phyloP scores from a whole-genome alignment of 2,797 vertebrate genomes.

The Xiphophorus birchmanni region DNA sequence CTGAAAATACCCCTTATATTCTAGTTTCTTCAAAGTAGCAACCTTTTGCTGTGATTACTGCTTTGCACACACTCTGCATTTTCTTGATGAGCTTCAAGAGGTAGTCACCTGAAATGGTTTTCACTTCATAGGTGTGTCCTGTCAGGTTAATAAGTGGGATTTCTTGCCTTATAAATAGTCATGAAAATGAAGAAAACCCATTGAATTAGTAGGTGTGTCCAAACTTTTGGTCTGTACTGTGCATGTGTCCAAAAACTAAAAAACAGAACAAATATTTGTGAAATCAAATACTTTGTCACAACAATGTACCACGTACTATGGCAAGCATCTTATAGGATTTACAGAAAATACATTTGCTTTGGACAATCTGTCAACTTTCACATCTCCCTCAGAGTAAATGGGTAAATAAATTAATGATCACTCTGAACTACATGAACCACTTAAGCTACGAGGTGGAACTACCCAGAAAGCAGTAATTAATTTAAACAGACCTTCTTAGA shows the following conservation, averaged over 20 bases:
- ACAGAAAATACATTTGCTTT: neutral
- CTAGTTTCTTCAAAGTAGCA: no score
- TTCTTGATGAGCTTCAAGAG: no score
- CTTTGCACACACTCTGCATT: no score
- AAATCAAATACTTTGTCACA: neutral
- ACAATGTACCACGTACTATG: neutral
- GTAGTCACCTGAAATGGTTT: no score
- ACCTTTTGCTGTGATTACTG: no score
- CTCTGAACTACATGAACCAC: slow-evolving; percentile 9
- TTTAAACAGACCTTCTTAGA: slow-evolving; percentile 44
- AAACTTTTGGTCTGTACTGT: no score
- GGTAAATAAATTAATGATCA: slow-evolving; percentile 15
- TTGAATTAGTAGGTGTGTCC: no score
- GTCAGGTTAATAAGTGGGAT: no score
- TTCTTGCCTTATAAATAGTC: no score
- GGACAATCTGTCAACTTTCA: slow-evolving; percentile 1
- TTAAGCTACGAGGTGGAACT: neutral
- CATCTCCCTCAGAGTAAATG: neutral
- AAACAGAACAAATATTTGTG: neutral
- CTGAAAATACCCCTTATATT: no score
- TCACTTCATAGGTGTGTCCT: no score
- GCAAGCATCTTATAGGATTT: neutral
- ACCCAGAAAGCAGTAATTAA: slow-evolving; percentile 58
- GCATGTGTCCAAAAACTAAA: neutral
- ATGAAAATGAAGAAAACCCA: no score